A percentile compares a stretch with the other conserved stretches of the same genome.
Evolutionary conservation across 2,797 vertebrate species (phyloP).

Genomic region (Monodelphis domestica): DNA sequence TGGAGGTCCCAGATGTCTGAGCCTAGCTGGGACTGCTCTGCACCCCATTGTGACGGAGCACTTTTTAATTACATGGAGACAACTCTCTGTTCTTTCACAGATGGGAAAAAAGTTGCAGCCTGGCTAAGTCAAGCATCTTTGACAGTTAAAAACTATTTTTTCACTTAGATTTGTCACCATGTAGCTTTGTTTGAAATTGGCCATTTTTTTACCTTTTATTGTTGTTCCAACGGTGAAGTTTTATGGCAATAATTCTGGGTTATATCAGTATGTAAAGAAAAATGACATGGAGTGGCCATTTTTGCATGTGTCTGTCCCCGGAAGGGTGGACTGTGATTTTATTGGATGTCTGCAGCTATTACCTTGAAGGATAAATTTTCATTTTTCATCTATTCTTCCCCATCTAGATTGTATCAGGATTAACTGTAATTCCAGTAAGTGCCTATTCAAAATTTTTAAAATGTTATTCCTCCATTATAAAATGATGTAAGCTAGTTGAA

Average conservation of each 20-base stretch:
- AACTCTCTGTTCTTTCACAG: conserved; percentile 87
- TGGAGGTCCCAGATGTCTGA: conserved; percentile 82
- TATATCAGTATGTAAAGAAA: conserved; percentile 81
- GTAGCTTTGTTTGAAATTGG: conserved; percentile 95
- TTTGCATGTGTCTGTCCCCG: conserved; percentile 95
- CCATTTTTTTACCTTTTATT: conserved; percentile 85
- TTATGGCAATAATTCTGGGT: conserved; percentile 84
- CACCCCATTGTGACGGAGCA: conserved; percentile 89
- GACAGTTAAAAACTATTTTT: conserved; percentile 81
- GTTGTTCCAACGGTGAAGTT: conserved; percentile 81
- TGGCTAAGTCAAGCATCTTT: conserved; percentile 86
- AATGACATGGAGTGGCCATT: conserved; percentile 87
- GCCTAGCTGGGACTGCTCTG: conserved; percentile 83
- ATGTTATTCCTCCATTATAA: conserved; percentile 86
- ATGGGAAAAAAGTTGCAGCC: conserved; percentile 85
- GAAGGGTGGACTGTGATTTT: conserved; percentile 96
- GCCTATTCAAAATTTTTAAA: conserved; percentile 95
- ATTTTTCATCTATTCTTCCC: conserved; percentile 99
- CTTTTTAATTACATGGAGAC: conserved; percentile 79
- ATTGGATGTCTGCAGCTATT: conserved; percentile 99
- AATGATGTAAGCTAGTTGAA: conserved; percentile 84
- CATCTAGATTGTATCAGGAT: conserved; percentile 99
- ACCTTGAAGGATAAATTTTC: conserved; percentile 99
- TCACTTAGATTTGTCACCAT: conserved; percentile 89
- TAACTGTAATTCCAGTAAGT: conserved; percentile 99